A percentile compares a stretch with the other conserved stretches of the same genome.
These are phyloP conservation scores for Nyctalus aviator DNA, from an alignment of 2,797 vertebrate species.

Conservation along the genomic window DNA sequence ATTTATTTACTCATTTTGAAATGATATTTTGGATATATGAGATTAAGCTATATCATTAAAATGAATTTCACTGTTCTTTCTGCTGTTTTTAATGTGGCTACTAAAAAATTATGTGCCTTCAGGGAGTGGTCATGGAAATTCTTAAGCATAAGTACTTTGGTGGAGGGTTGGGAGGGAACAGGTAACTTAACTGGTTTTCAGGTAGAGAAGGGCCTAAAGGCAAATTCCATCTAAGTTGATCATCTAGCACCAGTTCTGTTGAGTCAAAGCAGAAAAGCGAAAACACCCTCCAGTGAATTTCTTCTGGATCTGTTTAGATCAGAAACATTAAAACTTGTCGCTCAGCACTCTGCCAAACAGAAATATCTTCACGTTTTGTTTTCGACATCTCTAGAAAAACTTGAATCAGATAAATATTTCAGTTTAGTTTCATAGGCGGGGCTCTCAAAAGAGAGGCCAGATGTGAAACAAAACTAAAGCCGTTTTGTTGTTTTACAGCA, in stretches of 20 bases:
- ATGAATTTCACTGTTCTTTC: slow-evolving; percentile 21
- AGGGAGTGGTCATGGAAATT: neutral
- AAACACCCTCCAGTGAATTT: neutral
- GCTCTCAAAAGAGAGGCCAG: neutral
- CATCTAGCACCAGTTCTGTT: neutral
- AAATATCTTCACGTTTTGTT: neutral
- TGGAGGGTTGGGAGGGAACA: too few species aligned
- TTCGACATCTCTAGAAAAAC: neutral
- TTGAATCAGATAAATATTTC: slow-evolving; percentile 48
- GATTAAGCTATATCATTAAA: neutral
- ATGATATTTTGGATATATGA: neutral
- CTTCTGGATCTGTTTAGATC: neutral
- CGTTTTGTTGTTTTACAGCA: neutral
- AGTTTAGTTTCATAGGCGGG: neutral
- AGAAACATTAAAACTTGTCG: neutral
- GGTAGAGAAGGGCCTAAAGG: neutral
- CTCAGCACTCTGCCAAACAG: neutral
- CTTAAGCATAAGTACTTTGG: neutral
- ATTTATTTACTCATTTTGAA: slow-evolving; percentile 1
- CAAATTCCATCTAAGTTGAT: neutral
- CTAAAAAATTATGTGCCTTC: neutral
- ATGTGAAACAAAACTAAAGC: slow-evolving; percentile 2
- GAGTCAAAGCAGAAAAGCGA: neutral
- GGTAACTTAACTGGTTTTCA: neutral
- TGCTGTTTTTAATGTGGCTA: neutral